Percentiles rank a stretch among this genome's conserved stretches.
These are phyloP conservation scores for Rhinichthys osculus DNA, from an alignment of 2,797 vertebrate species.

Conservation along the genomic window DNA sequence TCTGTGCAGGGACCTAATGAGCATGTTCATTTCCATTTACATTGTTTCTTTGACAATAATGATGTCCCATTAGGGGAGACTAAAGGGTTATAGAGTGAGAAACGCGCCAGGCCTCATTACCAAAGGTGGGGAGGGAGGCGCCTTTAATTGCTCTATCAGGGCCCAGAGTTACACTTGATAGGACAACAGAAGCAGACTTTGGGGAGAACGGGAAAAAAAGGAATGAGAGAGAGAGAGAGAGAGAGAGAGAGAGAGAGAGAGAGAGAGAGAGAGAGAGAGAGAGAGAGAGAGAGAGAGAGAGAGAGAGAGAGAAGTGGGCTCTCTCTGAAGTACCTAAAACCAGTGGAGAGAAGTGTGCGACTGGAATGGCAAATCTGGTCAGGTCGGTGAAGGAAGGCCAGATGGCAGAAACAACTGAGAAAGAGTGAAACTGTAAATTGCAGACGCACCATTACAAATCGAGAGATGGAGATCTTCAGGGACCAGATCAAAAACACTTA, in stretches of 20 bases:
- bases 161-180: constrained; percentile 99
- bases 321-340: constrained; percentile 49
- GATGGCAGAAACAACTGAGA: constrained; percentile 31
- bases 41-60: constrained; percentile 99
- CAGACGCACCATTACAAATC: constrained; percentile 13
- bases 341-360: constrained; percentile 34
- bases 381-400: constrained; percentile 18
- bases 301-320: not conserved
- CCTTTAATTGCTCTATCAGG: constrained; percentile 99
- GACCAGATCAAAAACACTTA: constrained; percentile 37
- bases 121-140: constrained; percentile 93
- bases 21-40: constrained; percentile 99
- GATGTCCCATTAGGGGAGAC: constrained; percentile 99
- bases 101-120: constrained; percentile 99
- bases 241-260: constrained; percentile 28
- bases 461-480: constrained; percentile 29
- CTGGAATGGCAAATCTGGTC: constrained; percentile 29
- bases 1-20: constrained; percentile 98
- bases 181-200: constrained; percentile 87
- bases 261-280: constrained; percentile 12
- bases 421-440: constrained; percentile 31
- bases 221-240: not conserved
- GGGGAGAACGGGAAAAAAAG: constrained; percentile 74
- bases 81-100: constrained; percentile 99
- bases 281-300: not conserved